A percentile compares a stretch with the other conserved stretches of the same genome.
These are phyloP conservation scores for Stenichneumon culpator DNA, from an alignment of 2,888 invertebrate genomes.

Conservation along the genomic window DNA sequence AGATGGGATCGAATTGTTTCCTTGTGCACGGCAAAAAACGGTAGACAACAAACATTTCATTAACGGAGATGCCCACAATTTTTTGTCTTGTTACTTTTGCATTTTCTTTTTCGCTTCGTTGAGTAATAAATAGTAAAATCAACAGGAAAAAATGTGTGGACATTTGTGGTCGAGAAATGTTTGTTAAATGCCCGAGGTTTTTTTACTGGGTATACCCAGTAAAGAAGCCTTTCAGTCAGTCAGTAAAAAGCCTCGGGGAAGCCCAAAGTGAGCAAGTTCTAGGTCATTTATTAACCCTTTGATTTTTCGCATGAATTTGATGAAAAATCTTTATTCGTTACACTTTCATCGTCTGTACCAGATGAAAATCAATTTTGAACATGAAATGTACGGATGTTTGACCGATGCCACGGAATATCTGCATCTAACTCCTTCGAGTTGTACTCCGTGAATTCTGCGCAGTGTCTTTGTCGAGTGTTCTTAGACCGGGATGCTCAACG, in stretches of 20 bases:
- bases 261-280: neutral
- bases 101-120: neutral
- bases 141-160: neutral
- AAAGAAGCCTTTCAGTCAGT: no score
- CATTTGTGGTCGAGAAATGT: no score
- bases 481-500: slow-evolving; percentile 13
- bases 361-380: neutral
- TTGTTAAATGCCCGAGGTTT: neutral
- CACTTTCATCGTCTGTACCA: neutral
- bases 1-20: no score
- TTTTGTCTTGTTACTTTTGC: neutral
- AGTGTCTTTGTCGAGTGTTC: slow-evolving; percentile 29
- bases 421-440: slow-evolving; percentile 1
- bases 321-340: neutral
- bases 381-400: neutral
- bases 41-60: neutral
- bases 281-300: neutral
- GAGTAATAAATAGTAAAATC: neutral
- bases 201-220: neutral
- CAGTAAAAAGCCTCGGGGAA: no score
- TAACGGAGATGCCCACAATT: neutral
- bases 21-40: no score
- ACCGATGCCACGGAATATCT: neutral
- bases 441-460: slow-evolving; percentile 13
- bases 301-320: neutral